phyloP scores from a whole-genome alignment of 2,113 vertebrate species.

The Boleophthalmus pectinirostris region DNA sequence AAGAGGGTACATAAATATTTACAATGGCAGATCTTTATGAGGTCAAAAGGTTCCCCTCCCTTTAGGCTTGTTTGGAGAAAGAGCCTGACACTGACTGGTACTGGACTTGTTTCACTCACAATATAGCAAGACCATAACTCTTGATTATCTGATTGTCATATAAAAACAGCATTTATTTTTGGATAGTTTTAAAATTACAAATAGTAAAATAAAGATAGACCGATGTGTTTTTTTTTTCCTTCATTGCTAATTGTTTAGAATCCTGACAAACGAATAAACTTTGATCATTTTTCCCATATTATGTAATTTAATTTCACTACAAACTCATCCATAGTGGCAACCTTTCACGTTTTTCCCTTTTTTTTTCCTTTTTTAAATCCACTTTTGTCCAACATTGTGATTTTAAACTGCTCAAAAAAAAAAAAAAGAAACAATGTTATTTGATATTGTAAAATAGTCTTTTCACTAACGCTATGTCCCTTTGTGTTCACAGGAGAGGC shows the following conservation, averaged over 20 bases:
- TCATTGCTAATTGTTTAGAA: too few species aligned
- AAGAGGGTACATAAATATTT: neutral
- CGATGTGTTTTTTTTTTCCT: too few species aligned
- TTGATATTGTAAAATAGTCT: neutral
- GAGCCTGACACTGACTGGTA: neutral
- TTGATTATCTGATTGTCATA: too few species aligned
- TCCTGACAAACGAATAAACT: too few species aligned
- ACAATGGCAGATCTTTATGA: neutral
- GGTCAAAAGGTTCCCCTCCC: neutral
- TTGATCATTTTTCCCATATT: too few species aligned
- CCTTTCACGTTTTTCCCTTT: too few species aligned
- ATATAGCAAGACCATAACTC: neutral
- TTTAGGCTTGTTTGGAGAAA: neutral
- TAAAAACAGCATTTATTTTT: neutral
- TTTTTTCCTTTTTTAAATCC: too few species aligned
- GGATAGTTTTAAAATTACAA: neutral
- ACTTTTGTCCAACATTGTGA: too few species aligned
- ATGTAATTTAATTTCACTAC: too few species aligned
- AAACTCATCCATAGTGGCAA: too few species aligned
- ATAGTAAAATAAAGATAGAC: neutral
- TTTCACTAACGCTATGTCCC: neutral
- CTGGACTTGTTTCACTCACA: neutral
- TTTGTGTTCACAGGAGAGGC: slow-evolving; percentile 78
- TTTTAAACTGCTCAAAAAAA: too few species aligned
- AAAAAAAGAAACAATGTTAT: too few species aligned